Conservation (phyloP, 2,113 vertebrate species). For the Sus scrofa region DNA sequence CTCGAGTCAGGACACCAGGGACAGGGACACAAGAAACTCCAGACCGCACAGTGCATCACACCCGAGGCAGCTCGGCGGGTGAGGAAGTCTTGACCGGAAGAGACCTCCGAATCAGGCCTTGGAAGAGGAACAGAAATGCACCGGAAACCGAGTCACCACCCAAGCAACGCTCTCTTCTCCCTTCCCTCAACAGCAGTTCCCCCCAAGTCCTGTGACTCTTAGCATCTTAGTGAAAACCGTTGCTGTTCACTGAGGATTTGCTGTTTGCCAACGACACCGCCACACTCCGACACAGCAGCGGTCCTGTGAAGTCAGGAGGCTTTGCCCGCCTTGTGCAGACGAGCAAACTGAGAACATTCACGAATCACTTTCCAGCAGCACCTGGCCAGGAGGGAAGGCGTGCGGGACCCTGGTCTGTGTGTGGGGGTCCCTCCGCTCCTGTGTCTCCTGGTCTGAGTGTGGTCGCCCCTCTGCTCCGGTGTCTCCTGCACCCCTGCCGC, state of each 20-base stretch:
- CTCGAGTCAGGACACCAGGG: neutral
- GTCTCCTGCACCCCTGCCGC: neutral
- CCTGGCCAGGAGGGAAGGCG: no score
- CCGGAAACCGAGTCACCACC: rapidly evolving
- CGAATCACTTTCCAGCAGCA: no score
- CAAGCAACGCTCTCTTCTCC: no score
- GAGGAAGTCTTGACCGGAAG: neutral
- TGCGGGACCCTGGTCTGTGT: rapidly evolving
- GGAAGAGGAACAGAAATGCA: neutral
- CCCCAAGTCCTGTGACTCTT: neutral
- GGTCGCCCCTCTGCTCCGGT: no score
- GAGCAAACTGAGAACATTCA: rapidly evolving
- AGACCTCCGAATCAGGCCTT: neutral
- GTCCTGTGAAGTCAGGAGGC: neutral
- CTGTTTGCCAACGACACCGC: rapidly evolving
- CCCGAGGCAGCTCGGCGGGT: neutral
- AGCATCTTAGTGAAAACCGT: no score
- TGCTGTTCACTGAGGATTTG: rapidly evolving
- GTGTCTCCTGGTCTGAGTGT: no score
- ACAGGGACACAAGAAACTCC: neutral
- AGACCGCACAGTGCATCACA: rapidly evolving
- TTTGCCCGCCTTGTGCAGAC: no score
- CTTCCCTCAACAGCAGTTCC: neutral
- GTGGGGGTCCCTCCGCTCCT: no score
- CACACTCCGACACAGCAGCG: neutral